Evolutionary conservation across 2,888 invertebrate genomes (phyloP), one percentile per base, ranked within the genome.

Genomic region (Cartodere bifasciata): DNA sequence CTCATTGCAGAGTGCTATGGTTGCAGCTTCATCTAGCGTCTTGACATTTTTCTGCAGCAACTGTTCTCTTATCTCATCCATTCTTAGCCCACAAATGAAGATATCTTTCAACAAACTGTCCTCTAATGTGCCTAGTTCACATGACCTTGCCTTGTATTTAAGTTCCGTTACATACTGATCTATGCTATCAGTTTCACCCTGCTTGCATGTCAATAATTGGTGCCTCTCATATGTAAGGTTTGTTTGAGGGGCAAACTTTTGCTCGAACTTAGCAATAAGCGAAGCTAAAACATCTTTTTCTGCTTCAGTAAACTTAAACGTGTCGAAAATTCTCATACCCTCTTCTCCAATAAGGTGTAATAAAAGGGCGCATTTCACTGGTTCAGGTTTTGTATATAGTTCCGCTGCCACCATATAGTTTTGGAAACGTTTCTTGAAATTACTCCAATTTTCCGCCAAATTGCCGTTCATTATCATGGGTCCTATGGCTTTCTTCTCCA

Each of bases 201-300:
- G 35, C 6, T 12, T 23, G 6, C 27, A 36, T 9, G 31, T 34
- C 12, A 36, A 25, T 12, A 37, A 40, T 16, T 35, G 23, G 20
- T 39, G 36, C 9, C 36, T 24, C 15, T 39, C 38, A 22, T 34
- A 31, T 6, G 32, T 40, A 16, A 32, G 16, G 34, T 42, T 40
- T n/a, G 31, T 28, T 23, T 31, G 29, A 13, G 37, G 38, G 9
- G 23, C 36, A 16, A 32, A 39, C 28, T 39, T 37, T 15, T 33
- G 23, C 23, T 33, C 34, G 17, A 42, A 36, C 15, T 26, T 29
- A 13, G 32, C 21, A 15, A 36, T 25, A 28, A 42, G 15, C 7
- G 30, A 21, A 12, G 20, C n/a, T 14, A 35, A 12, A 20, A 22
- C 26, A 12, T 33, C 15, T 20, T 23, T 27, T 16, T 33, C 34